phyloP scores from a whole-genome alignment of 2,113 vertebrate species.

The Sphaerodactylus townsendi region DNA sequence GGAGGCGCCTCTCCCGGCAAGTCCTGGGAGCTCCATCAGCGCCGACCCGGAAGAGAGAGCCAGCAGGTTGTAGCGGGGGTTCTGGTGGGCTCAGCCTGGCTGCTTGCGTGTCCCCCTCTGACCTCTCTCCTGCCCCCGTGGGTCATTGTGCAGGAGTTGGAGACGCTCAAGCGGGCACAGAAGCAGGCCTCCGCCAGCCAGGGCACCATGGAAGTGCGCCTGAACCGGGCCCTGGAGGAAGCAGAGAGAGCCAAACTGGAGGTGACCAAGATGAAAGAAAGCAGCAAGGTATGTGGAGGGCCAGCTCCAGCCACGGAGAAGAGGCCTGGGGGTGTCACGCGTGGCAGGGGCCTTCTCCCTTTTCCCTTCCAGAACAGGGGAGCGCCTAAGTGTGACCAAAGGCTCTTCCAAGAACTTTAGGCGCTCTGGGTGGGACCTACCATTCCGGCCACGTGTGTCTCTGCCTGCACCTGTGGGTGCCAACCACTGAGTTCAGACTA shows the following conservation, averaged over 20 bases:
- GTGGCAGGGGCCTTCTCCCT: not conserved
- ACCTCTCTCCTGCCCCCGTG: constrained; percentile 1
- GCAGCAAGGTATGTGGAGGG: constrained; percentile 77
- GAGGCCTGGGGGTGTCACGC: too few relatives aligned
- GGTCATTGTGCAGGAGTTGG: constrained; percentile 80
- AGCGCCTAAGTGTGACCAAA: not conserved
- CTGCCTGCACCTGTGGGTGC: not conserved
- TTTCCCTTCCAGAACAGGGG: not conserved
- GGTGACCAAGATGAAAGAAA: constrained; percentile 85
- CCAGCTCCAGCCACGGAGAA: too few relatives aligned
- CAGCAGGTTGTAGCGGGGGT: too few relatives aligned
- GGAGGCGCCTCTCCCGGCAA: too few relatives aligned
- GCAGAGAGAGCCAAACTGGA: constrained; percentile 83
- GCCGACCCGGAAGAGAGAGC: too few relatives aligned
- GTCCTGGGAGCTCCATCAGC: too few relatives aligned
- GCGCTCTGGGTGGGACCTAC: not conserved
- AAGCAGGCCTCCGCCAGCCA: constrained; percentile 83
- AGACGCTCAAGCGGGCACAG: constrained; percentile 78
- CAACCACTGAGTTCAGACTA: not conserved
- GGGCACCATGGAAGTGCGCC: constrained; percentile 82
- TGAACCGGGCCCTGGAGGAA: constrained; percentile 93
- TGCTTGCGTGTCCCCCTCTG: too few relatives aligned
- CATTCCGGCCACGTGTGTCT: not conserved
- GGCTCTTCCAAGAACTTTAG: not conserved
- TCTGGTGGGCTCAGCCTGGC: too few relatives aligned